Conservation (phyloP, 2,888 invertebrate genomes). For the Hirtodrosophila trivittata region DNA sequence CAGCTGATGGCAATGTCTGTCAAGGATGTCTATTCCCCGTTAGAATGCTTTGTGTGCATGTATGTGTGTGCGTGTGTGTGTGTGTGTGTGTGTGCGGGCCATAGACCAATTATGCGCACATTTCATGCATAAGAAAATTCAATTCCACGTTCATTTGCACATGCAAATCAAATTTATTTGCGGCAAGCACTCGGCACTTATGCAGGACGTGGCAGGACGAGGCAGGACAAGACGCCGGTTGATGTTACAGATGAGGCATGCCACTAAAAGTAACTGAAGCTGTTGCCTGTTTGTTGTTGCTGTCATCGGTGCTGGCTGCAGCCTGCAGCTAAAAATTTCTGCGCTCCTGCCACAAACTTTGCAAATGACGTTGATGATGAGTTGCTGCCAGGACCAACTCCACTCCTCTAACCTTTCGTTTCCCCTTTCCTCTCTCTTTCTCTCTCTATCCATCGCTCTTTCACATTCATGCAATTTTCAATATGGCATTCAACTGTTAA, state of each 20-base stretch:
- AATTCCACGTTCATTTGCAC: slow-evolving; percentile 80
- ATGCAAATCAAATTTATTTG: slow-evolving; percentile 80
- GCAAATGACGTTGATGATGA: slow-evolving; percentile 61
- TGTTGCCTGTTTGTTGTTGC: slow-evolving; percentile 35
- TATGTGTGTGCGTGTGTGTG: slow-evolving; percentile 16
- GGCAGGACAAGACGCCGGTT: slow-evolving; percentile 37
- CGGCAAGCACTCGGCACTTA: slow-evolving; percentile 69
- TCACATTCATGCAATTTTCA: slow-evolving; percentile 48
- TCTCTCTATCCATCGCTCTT: slow-evolving; percentile 24
- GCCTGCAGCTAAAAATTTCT: slow-evolving; percentile 34
- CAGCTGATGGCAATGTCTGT: slow-evolving; percentile 37
- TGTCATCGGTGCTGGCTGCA: slow-evolving; percentile 24
- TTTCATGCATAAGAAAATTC: slow-evolving; percentile 81
- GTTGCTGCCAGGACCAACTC: slow-evolving; percentile 35
- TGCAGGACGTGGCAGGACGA: slow-evolving; percentile 46
- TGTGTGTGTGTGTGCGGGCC: slow-evolving; percentile 25
- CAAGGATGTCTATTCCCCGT: slow-evolving; percentile 31
- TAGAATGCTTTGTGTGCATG: slow-evolving; percentile 33
- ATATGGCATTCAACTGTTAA: slow-evolving; percentile 61
- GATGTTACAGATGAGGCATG: slow-evolving; percentile 25
- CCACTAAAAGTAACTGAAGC: slow-evolving; percentile 60
- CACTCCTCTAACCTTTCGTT: background rate
- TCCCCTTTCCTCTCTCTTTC: background rate
- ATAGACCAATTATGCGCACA: slow-evolving; percentile 76
- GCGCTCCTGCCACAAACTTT: slow-evolving; percentile 43